Evolutionary conservation across 2,113 vertebrate genomes (phyloP), one percentile per base, ranked within the genome.

Genomic region (Lepisosteus osseus): DNA sequence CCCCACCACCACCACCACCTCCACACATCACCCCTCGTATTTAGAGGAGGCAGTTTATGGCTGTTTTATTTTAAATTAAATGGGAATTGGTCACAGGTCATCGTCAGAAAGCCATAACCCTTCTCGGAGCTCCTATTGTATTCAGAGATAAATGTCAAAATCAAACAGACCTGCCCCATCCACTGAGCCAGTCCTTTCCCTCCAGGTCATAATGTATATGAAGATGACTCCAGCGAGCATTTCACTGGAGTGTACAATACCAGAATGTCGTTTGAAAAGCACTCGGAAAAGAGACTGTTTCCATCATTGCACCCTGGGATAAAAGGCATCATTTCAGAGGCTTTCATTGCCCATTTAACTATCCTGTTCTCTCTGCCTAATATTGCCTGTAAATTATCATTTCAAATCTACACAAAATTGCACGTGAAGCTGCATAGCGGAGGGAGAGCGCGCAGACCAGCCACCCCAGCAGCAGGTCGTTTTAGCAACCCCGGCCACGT

Each of bases 401-500:
- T 75, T 80, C 70, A 73, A 74, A 79, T 74, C 76, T 61, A 74
- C 62, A 73, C 74, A 55, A 55, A 69, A 70, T 74, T 72, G 68
- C 54, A 72, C 72, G 51, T 51, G 43, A 67, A 66, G 67, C 12
- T 59, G 67, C 68, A 14, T 54, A 29, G 14, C 69, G 15, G 13
- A 29, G 29, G 54, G 41, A 57, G 61, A 47, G 61, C 17, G 43
- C 47, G 55, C 69, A 67, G 61, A 70, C 65, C 57, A 3, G 29
- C 67, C 8, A 17, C 62, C 14, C 17, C 62, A 54, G 9, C 40
- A 45, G 40, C 17, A 40, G 61, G 73, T 41, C 66, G 63, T 74
- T 78, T 70, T 81, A 84, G 79, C 84, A 87, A 90, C 84, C 86
- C 88, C 84, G 82, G 83, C 90, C 90, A 91, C 57, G 41, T 89